Evolutionary conservation across 64 coral and sea anemone genomes (phyloP), one percentile per base, ranked within the genome.

Genomic region (Cladopsammia gracilis): DNA sequence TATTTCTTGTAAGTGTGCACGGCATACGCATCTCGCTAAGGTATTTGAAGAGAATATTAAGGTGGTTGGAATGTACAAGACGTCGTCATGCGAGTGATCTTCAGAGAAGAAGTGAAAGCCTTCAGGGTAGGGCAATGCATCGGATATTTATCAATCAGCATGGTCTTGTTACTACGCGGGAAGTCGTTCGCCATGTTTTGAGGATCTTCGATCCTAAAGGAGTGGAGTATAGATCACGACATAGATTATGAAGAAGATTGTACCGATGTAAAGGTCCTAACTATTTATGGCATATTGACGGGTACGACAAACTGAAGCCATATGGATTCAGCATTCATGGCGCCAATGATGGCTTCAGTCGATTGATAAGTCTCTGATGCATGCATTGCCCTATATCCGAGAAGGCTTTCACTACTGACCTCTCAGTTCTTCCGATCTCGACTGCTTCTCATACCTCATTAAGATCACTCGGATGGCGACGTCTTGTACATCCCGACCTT

Each of bases 221-320:
- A 54, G 89, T 83, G 52, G 46, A 61, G 50, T 60, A 57, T 22
- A 45, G 65, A 47, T 64, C 56, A 46, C 64, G 50, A 70, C 62
- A 82, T 50, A 82, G 77, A 82, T 57, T 91, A 91, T 7, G 89
- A 20, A 20, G 89, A 67, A 45, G 89, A 58, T 26, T 81, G 43
- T 83, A 83, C 47, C 26, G 48, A 19, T 48, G 42, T 51, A 81
- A 69, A n/a, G 66, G 66, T 34, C 89, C 70, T 8, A 85, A 92
- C 70, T 92, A 59, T 19, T 76, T 92, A 18, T 92, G 90, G 90
- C 90, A 92, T 20, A 75, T 85, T 14, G 90, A 85, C 45, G 79
- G 90, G 13, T 92, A 92, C 47, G 90, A 92, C 10, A 85, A 92
- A 57, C 62, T 83, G 19, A 71, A 91, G 74, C 78, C 78, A 15